Percentiles rank a stretch among this genome's conserved stretches.
Evolutionary conservation across 92 coral and sea anemone genomes (phyloP).

Genomic region (Desmophyllum pertusum): DNA sequence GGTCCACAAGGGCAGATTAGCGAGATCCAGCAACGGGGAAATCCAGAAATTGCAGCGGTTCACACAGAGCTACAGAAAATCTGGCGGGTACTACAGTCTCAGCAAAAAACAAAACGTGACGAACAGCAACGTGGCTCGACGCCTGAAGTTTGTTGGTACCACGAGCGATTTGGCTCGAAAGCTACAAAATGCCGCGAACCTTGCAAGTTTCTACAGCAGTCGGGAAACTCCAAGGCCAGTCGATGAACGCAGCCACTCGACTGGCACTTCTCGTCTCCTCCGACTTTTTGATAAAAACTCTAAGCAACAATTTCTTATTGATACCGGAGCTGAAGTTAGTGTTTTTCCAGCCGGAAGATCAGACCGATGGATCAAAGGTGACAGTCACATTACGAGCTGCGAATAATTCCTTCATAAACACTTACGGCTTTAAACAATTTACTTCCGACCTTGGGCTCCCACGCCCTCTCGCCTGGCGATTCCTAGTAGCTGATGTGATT

Average conservation of each 20-base stretch:
- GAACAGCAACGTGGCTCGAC: neutral
- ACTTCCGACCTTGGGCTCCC: slow-evolving; percentile 56
- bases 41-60: neutral
- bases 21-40: neutral
- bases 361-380: neutral
- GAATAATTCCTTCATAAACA: too few relatives aligned
- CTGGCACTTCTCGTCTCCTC: slow-evolving; percentile 44
- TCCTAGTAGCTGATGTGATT: slow-evolving; percentile 40
- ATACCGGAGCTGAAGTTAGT: slow-evolving; percentile 57
- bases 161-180: slow-evolving; percentile 32
- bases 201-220: too few relatives aligned
- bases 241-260: too few relatives aligned
- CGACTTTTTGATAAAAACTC: slow-evolving; percentile 47
- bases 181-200: slow-evolving; percentile 46
- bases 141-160: slow-evolving; percentile 51
- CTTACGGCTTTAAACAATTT: slow-evolving; percentile 25
- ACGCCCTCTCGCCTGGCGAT: slow-evolving; percentile 63
- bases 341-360: slow-evolving; percentile 47
- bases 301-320: slow-evolving; percentile 47
- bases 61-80: slow-evolving; percentile 16
- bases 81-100: too few relatives aligned
- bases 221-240: too few relatives aligned
- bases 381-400: neutral
- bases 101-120: slow-evolving; percentile 11
- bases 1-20: slow-evolving; percentile 46